Conservation (phyloP, 2,888 invertebrate genomes). For the Deilephila porcellus region DNA sequence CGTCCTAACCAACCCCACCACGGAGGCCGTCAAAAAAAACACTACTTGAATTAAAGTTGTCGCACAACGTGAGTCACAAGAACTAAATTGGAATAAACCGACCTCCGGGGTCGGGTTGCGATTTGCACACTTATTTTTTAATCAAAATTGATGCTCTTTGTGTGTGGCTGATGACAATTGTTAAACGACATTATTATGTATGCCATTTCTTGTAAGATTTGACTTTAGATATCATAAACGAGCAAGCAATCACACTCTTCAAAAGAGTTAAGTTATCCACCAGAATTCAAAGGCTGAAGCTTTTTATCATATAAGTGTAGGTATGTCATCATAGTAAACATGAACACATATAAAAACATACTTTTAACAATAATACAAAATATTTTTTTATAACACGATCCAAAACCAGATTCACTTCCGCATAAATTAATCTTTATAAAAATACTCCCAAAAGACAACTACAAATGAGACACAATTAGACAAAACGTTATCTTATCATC, state of each 20-base stretch:
- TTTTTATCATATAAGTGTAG: too few relatives aligned
- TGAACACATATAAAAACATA: not conserved
- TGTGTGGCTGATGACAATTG: slow-evolving; percentile 24
- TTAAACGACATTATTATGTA: not conserved
- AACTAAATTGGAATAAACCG: slow-evolving; percentile 63
- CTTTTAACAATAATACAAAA: not conserved
- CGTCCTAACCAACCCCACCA: too few relatives aligned
- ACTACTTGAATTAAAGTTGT: slow-evolving; percentile 44
- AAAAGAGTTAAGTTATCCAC: too few relatives aligned
- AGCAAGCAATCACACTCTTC: too few relatives aligned
- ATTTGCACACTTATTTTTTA: slow-evolving; percentile 50
- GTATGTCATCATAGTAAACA: too few relatives aligned
- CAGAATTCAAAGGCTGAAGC: too few relatives aligned
- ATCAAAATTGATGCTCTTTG: slow-evolving; percentile 47
- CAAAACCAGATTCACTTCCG: not conserved
- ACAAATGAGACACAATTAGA: slow-evolving; percentile 43
- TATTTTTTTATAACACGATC: not conserved
- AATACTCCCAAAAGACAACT: not conserved
- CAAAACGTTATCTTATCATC: slow-evolving; percentile 66
- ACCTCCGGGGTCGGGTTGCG: slow-evolving; percentile 68
- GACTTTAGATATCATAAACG: too few relatives aligned
- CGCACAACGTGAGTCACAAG: slow-evolving; percentile 59
- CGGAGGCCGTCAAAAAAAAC: not conserved
- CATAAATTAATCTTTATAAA: not conserved
- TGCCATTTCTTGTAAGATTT: not conserved